Conservation (phyloP, 2,113 vertebrate species). For the Aramus guarauna region DNA sequence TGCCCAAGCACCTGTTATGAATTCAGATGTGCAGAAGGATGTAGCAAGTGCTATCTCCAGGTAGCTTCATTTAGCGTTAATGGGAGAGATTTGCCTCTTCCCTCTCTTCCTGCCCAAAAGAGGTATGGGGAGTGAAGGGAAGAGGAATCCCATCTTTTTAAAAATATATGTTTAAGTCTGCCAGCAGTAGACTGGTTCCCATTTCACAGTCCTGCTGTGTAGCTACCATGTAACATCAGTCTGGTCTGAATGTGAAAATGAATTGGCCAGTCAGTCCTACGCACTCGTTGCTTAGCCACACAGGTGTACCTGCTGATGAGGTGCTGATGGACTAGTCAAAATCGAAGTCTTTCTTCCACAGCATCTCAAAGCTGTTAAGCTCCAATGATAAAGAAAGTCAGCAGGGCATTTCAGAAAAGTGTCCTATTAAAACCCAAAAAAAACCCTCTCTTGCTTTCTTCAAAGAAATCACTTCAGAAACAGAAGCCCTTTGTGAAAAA, state of each 20-base stretch:
- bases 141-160: neutral
- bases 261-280: neutral
- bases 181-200: neutral
- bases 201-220: neutral
- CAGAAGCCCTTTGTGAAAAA: conserved; percentile 90
- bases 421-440: neutral
- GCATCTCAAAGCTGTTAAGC: neutral
- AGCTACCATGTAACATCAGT: neutral
- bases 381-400: neutral
- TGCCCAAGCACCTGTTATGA: neutral
- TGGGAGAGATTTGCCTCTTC: neutral
- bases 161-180: neutral
- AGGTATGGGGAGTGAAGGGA: neutral
- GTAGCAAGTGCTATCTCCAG: neutral
- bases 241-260: neutral
- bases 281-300: neutral
- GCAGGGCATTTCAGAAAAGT: neutral
- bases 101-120: neutral
- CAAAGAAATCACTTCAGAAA: conserved; percentile 93
- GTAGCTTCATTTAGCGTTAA: neutral
- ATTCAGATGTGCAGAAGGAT: neutral
- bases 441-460: neutral
- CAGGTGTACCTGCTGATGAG: neutral
- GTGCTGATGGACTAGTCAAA: neutral
- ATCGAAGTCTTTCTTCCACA: neutral